Base-by-base conservation (phyloP, 2,113 vertebrate genomes). In the Syngnathus scovelli region DNA sequence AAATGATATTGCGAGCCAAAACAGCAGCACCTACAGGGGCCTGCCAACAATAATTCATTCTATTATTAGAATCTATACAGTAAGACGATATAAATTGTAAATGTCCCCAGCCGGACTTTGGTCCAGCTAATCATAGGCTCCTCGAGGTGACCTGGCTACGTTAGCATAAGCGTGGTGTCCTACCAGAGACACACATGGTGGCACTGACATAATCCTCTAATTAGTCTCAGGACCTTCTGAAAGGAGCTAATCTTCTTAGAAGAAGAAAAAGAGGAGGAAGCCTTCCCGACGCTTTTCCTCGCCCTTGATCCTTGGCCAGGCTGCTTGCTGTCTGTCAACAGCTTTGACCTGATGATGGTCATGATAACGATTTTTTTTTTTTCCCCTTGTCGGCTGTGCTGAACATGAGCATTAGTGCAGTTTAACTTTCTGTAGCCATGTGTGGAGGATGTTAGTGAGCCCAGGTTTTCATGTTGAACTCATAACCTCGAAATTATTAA, bases 241-340 rank as follows among this genome's bases (percentile, higher is more conserved):
- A 61, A 61, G 59, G 37, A 61, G 21, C 61, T 62, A 62, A 62
- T 62, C 61, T 46, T 3, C 61, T 62, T 62, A 44, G 41, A 43
- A 44, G 61, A 7, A 58, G 41, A 46, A 16, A 13, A 46, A 13
- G 44, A 46, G 44, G 44, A 41, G 9, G 55, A 58, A 36, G 55
- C 27, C 55, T 58, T 58, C 7, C 4, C 55, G 55, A 7, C 12
- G 27, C 55, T 58, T 36, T 36, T 58, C 27, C 55, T 56, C 23
- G 54, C 27, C 33, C 54, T 56, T 56, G 23, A 33, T 33, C 54
- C 54, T 44, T 13, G 43, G 43, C 12, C 54, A 56, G 54, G 54
- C 23, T 56, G 54, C 23, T 23, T 16, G 15, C 46, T 43, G 41
- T 33, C 41, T 15, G 52, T 55, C 52, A 55, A 21, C 52, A 27